phyloP scores from a whole-genome alignment of 2,888 invertebrate species.

The Amiota communis region DNA sequence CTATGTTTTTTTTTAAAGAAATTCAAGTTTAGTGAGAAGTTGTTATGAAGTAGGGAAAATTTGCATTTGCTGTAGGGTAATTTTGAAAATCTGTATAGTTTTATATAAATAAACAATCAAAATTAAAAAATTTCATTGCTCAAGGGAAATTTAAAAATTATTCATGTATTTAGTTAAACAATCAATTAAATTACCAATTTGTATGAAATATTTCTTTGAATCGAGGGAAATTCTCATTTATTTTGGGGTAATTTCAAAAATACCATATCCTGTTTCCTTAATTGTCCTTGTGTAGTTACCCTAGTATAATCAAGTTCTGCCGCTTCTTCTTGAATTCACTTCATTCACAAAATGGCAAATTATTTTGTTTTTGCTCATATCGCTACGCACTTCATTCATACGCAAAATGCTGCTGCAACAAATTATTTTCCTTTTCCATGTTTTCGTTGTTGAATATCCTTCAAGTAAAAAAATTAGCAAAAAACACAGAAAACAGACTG shows the following conservation, averaged over 20 bases:
- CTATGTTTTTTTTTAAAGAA: too few relatives aligned
- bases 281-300: neutral
- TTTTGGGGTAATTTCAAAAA: neutral
- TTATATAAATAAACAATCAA: too few relatives aligned
- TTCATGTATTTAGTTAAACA: too few relatives aligned
- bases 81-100: neutral
- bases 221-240: neutral
- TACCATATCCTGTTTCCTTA: too few relatives aligned
- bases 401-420: neutral
- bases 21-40: too few relatives aligned
- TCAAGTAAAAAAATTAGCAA: neutral
- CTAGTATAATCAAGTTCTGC: conserved; percentile 1
- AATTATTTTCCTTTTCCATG: conserved; percentile 36
- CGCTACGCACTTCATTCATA: conserved; percentile 28
- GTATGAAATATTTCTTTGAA: neutral
- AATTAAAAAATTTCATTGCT: too few relatives aligned
- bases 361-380: neutral
- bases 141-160: neutral
- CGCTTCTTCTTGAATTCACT: conserved; percentile 8
- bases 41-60: too few relatives aligned
- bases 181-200: too few relatives aligned
- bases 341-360: conserved; percentile 24
- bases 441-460: conserved; percentile 33
- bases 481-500: conserved; percentile 13
- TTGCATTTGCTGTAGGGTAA: neutral